Base-by-base conservation (phyloP, 2,113 vertebrate species). In the Gallinago paraguaiae region DNA sequence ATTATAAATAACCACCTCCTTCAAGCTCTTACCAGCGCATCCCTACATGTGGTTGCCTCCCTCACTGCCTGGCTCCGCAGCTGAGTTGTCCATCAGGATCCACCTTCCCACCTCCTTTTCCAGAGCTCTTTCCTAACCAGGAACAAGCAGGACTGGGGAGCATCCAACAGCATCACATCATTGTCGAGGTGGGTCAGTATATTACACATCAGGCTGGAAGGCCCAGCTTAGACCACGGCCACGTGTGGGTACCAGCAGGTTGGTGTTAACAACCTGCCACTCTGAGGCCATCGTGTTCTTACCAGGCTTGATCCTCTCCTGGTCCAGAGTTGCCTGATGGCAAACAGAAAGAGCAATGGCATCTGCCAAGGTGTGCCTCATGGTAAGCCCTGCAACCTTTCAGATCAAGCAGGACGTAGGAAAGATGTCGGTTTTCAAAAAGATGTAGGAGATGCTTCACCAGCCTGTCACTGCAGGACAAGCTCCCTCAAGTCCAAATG, bases 181-280 rank as follows among this genome's bases (percentile, higher is more conserved):
- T 75, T 51, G 28, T 57, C 54, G 63, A 80, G 28, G 56, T 28
- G 74, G 27, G 15, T 68, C 41, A 28, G 50, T 35, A 3, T 51
- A 65, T 30, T 13, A 7, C 20, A 18, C 23, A 28, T 9, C 6
- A 67, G 57, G 33, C 43, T 64, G 54, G 65, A 64, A 69, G n/a
- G 16, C 10, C 9, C 11, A 23, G 0, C 1, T 22, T 28, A 24
- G 39, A 70, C 39, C 28, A 70, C 6, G 0, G 3, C 20, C 45
- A 46, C 2, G 0, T 1, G 2, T 33, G 10, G 10, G 5, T 0
- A 60, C 15, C 9, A n/a, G 8, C 16, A 41, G 70, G 27, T 1
- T 19, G 39, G 6, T 3, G 16, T 27, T 30, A 27, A 22, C 6
- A 48, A 1, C 10, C 45, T 65, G 39, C 8, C 25, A 13, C 10